Conservation (phyloP, 2,113 vertebrate species). For the Nothobranchius kuhntae region DNA sequence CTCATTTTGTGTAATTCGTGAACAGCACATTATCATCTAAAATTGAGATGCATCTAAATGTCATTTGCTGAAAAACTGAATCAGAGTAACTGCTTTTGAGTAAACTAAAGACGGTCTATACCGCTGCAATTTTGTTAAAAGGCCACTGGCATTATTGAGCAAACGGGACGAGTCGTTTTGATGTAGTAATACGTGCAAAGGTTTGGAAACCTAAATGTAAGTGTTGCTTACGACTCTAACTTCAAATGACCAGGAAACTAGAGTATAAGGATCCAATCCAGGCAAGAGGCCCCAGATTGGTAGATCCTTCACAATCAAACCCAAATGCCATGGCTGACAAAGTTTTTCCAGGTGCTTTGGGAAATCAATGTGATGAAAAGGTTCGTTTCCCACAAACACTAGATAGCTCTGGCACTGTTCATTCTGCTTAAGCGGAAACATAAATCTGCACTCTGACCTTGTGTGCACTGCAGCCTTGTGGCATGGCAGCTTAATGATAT, state of each 20-base stretch:
- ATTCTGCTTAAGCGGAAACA: constrained; percentile 69
- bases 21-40: constrained; percentile 25
- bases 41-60: constrained; percentile 32
- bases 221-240: constrained; percentile 70
- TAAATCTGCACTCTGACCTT: constrained; percentile 78
- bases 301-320: constrained; percentile 78
- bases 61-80: constrained; percentile 19
- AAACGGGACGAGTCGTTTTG: constrained; percentile 44
- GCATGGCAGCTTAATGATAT: constrained; percentile 57
- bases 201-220: constrained; percentile 69
- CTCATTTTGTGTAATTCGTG: constrained; percentile 25
- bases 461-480: constrained; percentile 64
- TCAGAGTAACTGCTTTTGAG: constrained; percentile 11
- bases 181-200: constrained; percentile 56
- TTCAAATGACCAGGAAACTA: constrained; percentile 43
- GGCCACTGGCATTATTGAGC: constrained; percentile 15
- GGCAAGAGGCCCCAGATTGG: constrained; percentile 55
- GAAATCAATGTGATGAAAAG: constrained; percentile 82
- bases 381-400: constrained; percentile 72
- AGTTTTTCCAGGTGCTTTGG: constrained; percentile 78
- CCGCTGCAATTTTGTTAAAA: constrained; percentile 31
- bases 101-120: constrained; percentile 39
- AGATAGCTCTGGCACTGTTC: constrained; percentile 65
- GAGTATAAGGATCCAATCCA: constrained; percentile 49
- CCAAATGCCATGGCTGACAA: constrained; percentile 75